A percentile compares a stretch with the other conserved stretches of the same genome.
phyloP scores from a whole-genome alignment of 1,140 invertebrate genomes.

The Melitaea cinxia region DNA sequence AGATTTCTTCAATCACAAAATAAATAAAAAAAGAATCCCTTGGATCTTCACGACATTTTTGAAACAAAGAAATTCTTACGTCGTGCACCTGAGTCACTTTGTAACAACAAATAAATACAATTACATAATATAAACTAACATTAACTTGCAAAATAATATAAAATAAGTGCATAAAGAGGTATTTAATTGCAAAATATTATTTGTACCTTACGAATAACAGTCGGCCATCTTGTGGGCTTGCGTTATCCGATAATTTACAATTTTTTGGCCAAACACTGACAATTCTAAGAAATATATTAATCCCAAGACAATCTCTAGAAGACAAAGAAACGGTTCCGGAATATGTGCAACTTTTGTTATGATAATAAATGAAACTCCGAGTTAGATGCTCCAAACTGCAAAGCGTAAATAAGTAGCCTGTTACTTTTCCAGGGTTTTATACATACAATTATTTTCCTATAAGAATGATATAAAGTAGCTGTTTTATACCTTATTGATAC shows the following conservation, averaged over 20 bases:
- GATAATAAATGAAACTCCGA: constrained; percentile 56
- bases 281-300: constrained; percentile 49
- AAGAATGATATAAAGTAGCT: constrained; percentile 28
- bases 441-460: constrained; percentile 32
- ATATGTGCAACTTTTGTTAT: constrained; percentile 53
- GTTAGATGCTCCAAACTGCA: constrained; percentile 65
- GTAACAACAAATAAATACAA: constrained; percentile 37
- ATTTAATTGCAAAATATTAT: constrained; percentile 60
- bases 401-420: constrained; percentile 67
- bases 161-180: constrained; percentile 37
- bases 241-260: constrained; percentile 77
- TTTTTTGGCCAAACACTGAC: constrained; percentile 60
- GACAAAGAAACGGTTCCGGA: constrained; percentile 51
- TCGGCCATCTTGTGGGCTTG: constrained; percentile 81
- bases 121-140: constrained; percentile 31
- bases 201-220: constrained; percentile 81
- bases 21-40: constrained; percentile 17
- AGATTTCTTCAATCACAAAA: not conserved
- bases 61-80: constrained; percentile 61
- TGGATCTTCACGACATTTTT: constrained; percentile 25
- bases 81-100: constrained; percentile 27
- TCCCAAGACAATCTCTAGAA: constrained; percentile 46
- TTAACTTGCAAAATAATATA: constrained; percentile 32
- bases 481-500: constrained; percentile 54
- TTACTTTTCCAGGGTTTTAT: constrained; percentile 56